Conservation (phyloP, 2,797 vertebrate species). For the Tarsius wallacei region DNA sequence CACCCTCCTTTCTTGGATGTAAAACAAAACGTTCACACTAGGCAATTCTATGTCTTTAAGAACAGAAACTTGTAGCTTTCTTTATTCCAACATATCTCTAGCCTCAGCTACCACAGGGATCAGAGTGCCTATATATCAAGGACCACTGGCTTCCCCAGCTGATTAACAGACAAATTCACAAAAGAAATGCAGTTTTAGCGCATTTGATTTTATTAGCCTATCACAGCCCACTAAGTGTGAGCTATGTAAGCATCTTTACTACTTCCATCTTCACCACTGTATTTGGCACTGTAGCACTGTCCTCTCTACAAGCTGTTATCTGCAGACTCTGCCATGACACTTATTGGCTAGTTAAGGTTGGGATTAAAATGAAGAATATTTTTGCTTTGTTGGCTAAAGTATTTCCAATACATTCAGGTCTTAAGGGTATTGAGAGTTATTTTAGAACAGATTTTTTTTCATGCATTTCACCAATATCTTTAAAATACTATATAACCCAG, state of each 20-base stretch:
- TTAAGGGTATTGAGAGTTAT: slow-evolving; percentile 13
- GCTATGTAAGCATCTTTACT: not conserved
- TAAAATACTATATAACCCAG: not conserved
- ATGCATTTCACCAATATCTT: not conserved
- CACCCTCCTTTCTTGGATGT: slow-evolving; percentile 23
- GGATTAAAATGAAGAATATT: not conserved
- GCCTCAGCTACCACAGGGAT: not conserved
- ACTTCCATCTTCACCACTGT: not conserved
- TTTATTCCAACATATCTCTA: slow-evolving; percentile 51
- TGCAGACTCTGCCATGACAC: slow-evolving; percentile 1
- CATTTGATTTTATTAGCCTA: not conserved
- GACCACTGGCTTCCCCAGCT: not conserved
- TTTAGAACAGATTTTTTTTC: slow-evolving; percentile 40
- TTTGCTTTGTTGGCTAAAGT: slow-evolving; percentile 5
- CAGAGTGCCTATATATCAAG: slow-evolving; percentile 12
- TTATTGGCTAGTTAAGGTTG: not conserved
- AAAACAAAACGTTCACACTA: slow-evolving; percentile 43
- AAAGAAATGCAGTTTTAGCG: slow-evolving; percentile 35
- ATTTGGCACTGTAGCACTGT: not conserved
- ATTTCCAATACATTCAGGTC: slow-evolving; percentile 41
- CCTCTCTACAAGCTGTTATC: slow-evolving; percentile 42
- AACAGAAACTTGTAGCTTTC: slow-evolving; percentile 14
- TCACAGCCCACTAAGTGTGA: not conserved
- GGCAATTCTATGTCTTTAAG: not conserved
- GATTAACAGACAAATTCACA: slow-evolving; percentile 57